Base-by-base conservation (phyloP, 1,140 invertebrate species). In the Rhizoglyphus robini region DNA sequence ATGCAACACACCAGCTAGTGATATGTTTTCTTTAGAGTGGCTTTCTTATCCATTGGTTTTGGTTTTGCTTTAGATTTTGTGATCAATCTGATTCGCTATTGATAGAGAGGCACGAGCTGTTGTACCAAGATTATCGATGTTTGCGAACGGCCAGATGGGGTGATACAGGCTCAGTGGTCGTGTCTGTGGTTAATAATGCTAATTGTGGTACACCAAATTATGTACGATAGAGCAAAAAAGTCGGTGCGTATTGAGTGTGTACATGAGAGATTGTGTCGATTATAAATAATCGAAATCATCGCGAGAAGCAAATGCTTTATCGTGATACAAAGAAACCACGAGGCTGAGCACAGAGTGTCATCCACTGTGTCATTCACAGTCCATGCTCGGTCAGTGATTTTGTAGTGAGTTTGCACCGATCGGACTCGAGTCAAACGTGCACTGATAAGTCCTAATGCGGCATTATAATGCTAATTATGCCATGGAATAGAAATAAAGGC, bases 261-360 rank as follows among this genome's bases (percentile, higher is more conserved):
- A n/a, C n/a, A 23, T 5, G 23, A 8, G 23, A 54, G 20, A 15
- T 25, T 8, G 23, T 54, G 51, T 8, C 51, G 8, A 54, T 54
- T 54, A 54, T 54, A 54, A 54, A 54, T 54, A 8, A 54, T 54
- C 51, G 51, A 32, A 15, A 54, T 11, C 51, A 54, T 54, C 51
- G 51, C 23, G 8, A 41, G 8, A 54, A 5, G 20, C 51, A 54
- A 54, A 54, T 27, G 51, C 51, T 54, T 54, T 54, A 54, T n/a
- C 8, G 51, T 54, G 20, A 32, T 11, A 15, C 20, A 27, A 15
- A 20, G 8, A 27, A 32, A 27, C 8, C 8, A 11, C 5, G 51
- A 54, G 51, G 51, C 23, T 54, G 51, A 11, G 51, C 23, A 8
- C 41, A 46, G 15, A 15, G 41, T 46, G 41, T 46, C 41, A 15